Evolutionary conservation across 2,888 invertebrate species (phyloP).

Genomic region (Protodeltote pygarga): DNA sequence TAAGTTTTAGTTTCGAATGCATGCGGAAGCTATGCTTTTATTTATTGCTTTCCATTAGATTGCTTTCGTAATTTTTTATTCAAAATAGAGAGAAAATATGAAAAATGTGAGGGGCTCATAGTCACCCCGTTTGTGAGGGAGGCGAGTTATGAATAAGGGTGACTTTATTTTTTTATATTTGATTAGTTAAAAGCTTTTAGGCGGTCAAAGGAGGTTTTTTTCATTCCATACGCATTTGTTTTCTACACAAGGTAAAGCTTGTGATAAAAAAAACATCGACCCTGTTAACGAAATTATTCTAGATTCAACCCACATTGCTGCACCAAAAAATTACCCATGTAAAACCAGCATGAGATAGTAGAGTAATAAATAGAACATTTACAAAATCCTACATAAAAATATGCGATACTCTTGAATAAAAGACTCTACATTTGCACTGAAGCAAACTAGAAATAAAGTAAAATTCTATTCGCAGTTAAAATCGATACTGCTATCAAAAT

Average conservation of each 20-base stretch:
- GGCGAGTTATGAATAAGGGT: conserved; percentile 69
- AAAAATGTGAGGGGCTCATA: conserved; percentile 57
- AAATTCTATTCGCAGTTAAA: conserved; percentile 76
- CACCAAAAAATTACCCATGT: no score
- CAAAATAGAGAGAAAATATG: conserved; percentile 57
- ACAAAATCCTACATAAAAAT: no score
- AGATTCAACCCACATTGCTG: no score
- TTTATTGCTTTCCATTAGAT: conserved; percentile 68
- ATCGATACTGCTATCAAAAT: conserved; percentile 82
- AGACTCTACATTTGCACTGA: conserved; percentile 24
- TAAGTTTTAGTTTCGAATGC: conserved; percentile 55
- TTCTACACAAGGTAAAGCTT: no score
- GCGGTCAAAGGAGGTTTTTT: conserved; percentile 45
- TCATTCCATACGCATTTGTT: conserved; percentile 15
- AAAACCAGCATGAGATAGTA: no score
- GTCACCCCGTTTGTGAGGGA: conserved; percentile 51
- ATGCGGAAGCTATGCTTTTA: conserved; percentile 65
- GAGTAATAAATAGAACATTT: no score
- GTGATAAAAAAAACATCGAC: no score
- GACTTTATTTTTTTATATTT: conserved; percentile 68
- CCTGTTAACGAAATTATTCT: no score
- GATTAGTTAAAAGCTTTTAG: conserved; percentile 61
- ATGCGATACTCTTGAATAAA: conserved; percentile 10
- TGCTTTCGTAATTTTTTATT: conserved; percentile 62
- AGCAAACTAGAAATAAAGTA: conserved; percentile 61